These are phyloP conservation scores for Atethmia centrago DNA, from an alignment of 2,888 invertebrate species.

Conservation along the genomic window DNA sequence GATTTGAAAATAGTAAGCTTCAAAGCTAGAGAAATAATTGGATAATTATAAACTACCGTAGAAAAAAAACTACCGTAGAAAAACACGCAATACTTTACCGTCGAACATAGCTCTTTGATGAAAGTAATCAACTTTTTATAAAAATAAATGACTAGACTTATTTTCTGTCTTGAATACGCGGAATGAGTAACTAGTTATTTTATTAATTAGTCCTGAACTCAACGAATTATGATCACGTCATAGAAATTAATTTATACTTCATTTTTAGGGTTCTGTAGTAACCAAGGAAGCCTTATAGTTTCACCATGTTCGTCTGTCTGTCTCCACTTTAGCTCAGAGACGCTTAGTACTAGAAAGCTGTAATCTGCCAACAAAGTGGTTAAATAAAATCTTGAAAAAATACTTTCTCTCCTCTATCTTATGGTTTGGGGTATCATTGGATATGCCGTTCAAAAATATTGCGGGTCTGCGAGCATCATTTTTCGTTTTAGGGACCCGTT, in stretches of 20 bases:
- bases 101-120: conserved; percentile 35
- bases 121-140: conserved; percentile 37
- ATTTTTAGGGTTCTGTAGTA: too few relatives aligned
- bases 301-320: too few relatives aligned
- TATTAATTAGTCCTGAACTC: not conserved
- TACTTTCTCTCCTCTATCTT: too few relatives aligned
- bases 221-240: not conserved
- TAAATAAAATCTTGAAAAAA: too few relatives aligned
- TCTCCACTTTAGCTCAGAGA: too few relatives aligned
- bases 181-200: conserved; percentile 10
- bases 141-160: conserved; percentile 6
- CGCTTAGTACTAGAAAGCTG: too few relatives aligned
- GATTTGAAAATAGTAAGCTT: conserved; percentile 53
- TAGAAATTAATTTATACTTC: not conserved
- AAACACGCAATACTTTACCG: conserved; percentile 51
- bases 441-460: too few relatives aligned
- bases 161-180: conserved; percentile 18
- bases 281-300: too few relatives aligned
- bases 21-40: conserved; percentile 52
- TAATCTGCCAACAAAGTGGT: too few relatives aligned
- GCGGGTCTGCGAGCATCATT: too few relatives aligned
- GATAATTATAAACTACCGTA: conserved; percentile 47
- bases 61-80: conserved; percentile 26
- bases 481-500: too few relatives aligned
- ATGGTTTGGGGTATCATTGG: too few relatives aligned